A percentile compares a stretch with the other conserved stretches of the same genome.
Conservation (phyloP, 2,888 invertebrate genomes). For the Hermaeophaga mercurialis region DNA sequence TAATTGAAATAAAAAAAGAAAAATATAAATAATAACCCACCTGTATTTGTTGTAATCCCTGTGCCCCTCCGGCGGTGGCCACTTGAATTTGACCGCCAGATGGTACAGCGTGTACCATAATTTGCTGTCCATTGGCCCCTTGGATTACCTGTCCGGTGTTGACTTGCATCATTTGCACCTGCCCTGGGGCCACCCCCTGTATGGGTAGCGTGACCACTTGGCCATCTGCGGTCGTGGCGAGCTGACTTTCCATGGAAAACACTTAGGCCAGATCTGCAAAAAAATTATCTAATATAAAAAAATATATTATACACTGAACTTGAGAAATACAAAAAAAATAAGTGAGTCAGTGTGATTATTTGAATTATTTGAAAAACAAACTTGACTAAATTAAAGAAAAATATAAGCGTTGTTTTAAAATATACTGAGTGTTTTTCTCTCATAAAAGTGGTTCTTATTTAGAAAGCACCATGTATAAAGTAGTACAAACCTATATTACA, state of each 20-base stretch:
- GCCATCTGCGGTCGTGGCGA: slow-evolving; percentile 64
- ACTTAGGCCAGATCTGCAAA: slow-evolving; percentile 5
- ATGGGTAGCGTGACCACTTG: slow-evolving; percentile 65
- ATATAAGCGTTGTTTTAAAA: too few species aligned
- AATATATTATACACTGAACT: too few species aligned
- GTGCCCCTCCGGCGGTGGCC: slow-evolving; percentile 62
- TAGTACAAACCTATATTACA: too few species aligned
- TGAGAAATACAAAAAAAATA: too few species aligned
- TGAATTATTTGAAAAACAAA: too few species aligned
- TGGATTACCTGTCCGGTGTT: slow-evolving; percentile 68
- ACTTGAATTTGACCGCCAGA: slow-evolving; percentile 68
- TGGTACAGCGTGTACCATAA: slow-evolving; percentile 72
- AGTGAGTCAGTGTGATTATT: too few species aligned
- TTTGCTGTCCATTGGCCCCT: slow-evolving; percentile 72
- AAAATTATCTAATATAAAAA: too few species aligned
- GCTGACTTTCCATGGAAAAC: slow-evolving; percentile 62
- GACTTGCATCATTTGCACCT: slow-evolving; percentile 64
- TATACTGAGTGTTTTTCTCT: too few species aligned
- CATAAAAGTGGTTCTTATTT: too few species aligned
- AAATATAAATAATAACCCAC: slow-evolving; percentile 43
- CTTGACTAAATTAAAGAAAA: too few species aligned
- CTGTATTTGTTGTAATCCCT: slow-evolving; percentile 73
- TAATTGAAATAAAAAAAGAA: too few species aligned
- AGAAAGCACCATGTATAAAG: too few species aligned
- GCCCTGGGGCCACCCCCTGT: slow-evolving; percentile 61